A percentile compares a stretch with the other conserved stretches of the same genome.
Evolutionary conservation across 2,888 invertebrate genomes (phyloP).

Genomic region (Lepidocyrtoides sp.): DNA sequence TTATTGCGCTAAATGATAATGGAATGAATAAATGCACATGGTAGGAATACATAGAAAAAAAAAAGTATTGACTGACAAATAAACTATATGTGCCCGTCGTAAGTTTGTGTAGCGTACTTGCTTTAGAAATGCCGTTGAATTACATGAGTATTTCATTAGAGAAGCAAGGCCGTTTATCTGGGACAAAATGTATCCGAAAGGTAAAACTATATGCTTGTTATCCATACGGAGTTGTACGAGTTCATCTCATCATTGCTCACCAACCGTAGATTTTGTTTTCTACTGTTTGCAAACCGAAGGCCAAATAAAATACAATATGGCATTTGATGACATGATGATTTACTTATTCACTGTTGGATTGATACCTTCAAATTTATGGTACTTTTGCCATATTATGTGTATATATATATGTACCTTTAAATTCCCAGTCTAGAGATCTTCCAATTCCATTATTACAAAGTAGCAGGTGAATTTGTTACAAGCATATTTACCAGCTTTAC

Average conservation of each 20-base stretch:
- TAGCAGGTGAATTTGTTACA: slow-evolving; percentile 39
- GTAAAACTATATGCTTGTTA: no score
- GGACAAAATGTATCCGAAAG: no score
- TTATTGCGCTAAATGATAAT: slow-evolving; percentile 46
- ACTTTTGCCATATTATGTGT: neutral
- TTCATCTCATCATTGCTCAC: no score
- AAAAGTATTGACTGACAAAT: no score
- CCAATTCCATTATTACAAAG: neutral
- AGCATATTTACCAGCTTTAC: slow-evolving; percentile 17
- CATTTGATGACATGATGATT: neutral
- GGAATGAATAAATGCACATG: slow-evolving; percentile 45
- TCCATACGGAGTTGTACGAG: no score
- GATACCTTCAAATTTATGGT: neutral
- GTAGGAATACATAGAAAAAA: no score
- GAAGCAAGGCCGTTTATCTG: no score
- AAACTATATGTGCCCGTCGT: no score
- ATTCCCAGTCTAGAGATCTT: neutral
- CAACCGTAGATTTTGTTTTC: no score
- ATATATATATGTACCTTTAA: neutral
- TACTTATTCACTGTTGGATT: neutral
- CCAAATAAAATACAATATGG: slow-evolving; percentile 20
- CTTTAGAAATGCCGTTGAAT: no score
- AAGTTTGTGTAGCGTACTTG: no score
- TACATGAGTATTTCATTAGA: no score
- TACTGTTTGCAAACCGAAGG: neutral